Evolutionary conservation across 2,888 invertebrate genomes (phyloP).

Genomic region (Meganola albula): DNA sequence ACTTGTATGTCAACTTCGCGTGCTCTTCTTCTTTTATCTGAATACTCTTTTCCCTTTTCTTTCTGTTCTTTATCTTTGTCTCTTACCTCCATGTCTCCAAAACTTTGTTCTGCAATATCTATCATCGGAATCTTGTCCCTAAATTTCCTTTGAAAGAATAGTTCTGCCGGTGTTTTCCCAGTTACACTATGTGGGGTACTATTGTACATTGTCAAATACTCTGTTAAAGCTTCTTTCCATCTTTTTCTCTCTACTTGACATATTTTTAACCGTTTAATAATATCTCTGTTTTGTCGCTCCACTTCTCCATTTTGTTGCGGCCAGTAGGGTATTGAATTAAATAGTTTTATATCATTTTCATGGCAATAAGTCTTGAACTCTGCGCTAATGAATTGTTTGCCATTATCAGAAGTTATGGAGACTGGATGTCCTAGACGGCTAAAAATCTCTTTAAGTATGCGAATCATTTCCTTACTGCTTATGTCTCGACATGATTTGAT

Average conservation of each 20-base stretch:
- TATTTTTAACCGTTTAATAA: slow-evolving; percentile 22
- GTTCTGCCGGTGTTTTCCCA: slow-evolving; percentile 25
- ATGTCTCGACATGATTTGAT: slow-evolving; percentile 18
- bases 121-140: slow-evolving; percentile 25
- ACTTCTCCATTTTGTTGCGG: slow-evolving; percentile 30
- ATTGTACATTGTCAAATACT: slow-evolving; percentile 26
- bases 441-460: slow-evolving; percentile 23
- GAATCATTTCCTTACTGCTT: slow-evolving; percentile 14
- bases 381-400: slow-evolving; percentile 21
- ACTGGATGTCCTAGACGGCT: slow-evolving; percentile 20
- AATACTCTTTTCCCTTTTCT: slow-evolving; percentile 18
- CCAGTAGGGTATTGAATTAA: slow-evolving; percentile 24
- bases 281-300: slow-evolving; percentile 24
- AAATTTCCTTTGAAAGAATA: slow-evolving; percentile 23
- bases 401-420: slow-evolving; percentile 26
- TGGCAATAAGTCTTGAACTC: slow-evolving; percentile 21
- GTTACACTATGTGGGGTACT: slow-evolving; percentile 31
- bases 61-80: slow-evolving; percentile 21
- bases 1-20: slow-evolving; percentile 3
- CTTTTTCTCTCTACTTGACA: slow-evolving; percentile 9
- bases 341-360: slow-evolving; percentile 15
- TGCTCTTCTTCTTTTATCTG: slow-evolving; percentile 12
- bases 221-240: slow-evolving; percentile 14
- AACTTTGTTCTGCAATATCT: slow-evolving; percentile 2
- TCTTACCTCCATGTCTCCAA: slow-evolving; percentile 14